Evolutionary conservation across 2,797 vertebrate genomes (phyloP).

Genomic region (Discoglossus pictus): DNA sequence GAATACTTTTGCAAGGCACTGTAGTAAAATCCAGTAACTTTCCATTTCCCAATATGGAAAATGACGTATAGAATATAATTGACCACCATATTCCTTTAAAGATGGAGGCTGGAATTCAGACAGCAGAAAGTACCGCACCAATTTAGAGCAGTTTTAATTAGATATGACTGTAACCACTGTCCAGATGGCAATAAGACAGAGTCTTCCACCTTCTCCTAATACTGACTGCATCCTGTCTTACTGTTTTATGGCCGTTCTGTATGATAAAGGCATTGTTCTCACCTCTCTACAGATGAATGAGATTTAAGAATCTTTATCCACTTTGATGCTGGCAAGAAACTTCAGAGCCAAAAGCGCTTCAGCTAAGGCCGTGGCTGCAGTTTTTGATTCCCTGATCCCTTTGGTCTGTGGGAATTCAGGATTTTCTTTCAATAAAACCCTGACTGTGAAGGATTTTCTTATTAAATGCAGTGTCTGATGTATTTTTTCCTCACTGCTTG

Average conservation of each 20-base stretch:
- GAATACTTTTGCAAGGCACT: too few species aligned
- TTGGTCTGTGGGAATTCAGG: constrained; percentile 47
- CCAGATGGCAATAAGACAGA: constrained; percentile 31
- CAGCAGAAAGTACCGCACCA: too few species aligned
- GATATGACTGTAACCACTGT: too few species aligned
- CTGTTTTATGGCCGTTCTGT: constrained; percentile 39
- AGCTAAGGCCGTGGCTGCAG: constrained; percentile 39
- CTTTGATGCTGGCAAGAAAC: constrained; percentile 49
- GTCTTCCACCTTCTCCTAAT: constrained; percentile 16
- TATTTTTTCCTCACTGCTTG: constrained; percentile 43
- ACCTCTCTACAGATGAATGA: constrained; percentile 50
- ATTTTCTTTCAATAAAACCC: constrained; percentile 51
- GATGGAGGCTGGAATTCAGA: too few species aligned
- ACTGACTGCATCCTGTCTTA: constrained; percentile 32
- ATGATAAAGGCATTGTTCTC: constrained; percentile 49
- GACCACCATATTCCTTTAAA: too few species aligned
- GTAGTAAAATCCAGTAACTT: too few species aligned
- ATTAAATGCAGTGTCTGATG: constrained; percentile 55
- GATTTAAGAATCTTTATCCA: constrained; percentile 51
- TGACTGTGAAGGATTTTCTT: constrained; percentile 56
- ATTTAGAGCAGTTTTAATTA: too few species aligned
- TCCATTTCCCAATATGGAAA: too few species aligned
- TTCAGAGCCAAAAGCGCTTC: constrained; percentile 46
- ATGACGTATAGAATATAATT: too few species aligned
- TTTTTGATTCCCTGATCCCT: constrained; percentile 49